These are phyloP conservation scores for Spodoptera exigua DNA, from an alignment of 2,888 invertebrate genomes.

Conservation along the genomic window DNA sequence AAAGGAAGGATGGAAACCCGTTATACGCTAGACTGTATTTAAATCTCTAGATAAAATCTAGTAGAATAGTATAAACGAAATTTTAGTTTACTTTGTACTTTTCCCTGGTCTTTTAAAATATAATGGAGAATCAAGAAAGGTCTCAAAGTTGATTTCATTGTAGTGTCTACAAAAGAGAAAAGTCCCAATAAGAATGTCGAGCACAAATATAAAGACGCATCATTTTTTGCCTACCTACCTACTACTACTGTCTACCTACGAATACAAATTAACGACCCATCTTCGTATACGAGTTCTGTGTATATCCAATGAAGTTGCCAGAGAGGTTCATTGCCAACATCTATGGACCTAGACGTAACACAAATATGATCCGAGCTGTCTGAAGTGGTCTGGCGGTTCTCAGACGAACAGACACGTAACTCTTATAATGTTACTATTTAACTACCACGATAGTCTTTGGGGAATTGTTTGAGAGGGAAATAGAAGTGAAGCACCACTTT, in stretches of 20 bases:
- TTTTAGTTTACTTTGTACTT: no score
- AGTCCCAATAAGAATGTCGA: no score
- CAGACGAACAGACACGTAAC: conserved; percentile 37
- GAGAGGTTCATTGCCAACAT: conserved; percentile 15
- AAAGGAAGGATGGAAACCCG: conserved; percentile 13
- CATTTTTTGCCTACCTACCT: no score
- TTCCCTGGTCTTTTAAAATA: no score
- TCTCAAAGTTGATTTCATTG: no score
- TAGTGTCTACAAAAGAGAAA: no score
- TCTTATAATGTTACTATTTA: conserved; percentile 35
- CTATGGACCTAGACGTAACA: conserved; percentile 15
- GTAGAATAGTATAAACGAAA: no score
- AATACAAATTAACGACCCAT: no score
- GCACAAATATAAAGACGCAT: no score
- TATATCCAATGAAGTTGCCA: conserved; percentile 12
- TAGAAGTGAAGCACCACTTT: conserved; percentile 27
- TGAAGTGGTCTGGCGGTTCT: conserved; percentile 26
- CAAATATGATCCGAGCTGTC: conserved; percentile 40
- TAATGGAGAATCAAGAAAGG: no score
- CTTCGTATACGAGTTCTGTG: background rate
- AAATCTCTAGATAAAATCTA: background rate
- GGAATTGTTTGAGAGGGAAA: conserved; percentile 39
- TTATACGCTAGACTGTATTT: background rate
- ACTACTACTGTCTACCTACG: no score
- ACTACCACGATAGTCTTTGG: conserved; percentile 34